Base-by-base conservation (phyloP, 2,113 vertebrate genomes). In the Neogale vison region DNA sequence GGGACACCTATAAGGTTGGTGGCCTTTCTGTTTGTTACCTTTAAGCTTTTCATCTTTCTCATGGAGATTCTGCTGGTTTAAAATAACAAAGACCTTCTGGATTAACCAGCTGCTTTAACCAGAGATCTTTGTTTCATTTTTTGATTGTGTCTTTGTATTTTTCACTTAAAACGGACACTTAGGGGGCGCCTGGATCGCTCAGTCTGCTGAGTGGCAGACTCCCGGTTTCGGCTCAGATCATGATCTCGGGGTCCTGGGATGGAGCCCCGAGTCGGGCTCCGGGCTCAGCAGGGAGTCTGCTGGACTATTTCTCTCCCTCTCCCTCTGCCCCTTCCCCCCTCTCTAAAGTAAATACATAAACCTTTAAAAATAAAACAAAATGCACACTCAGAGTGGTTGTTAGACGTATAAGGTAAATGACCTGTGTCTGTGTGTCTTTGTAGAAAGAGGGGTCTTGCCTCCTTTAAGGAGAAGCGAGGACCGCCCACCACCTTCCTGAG, bases 371-470 rank as follows among this genome's bases (percentile, higher is more conserved):
- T 69, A 36, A 69, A 36, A 21, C 65, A n/a, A 69, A 69, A 69
- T 2, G 4, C 23, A 6, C 2, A 12, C 9, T 71, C 39, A 26
- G 31, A 6, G 52, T 36, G 13, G 31, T n/a, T 86, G 26, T 39
- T 57, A 45, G 57, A 3, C 1, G 4, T 34, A 9, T 1, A 0
- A 0, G 11, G 36, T 42, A 29, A 79, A 34, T 5, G 36, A 0
- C 2, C 4, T 36, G 55, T 34, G 57, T 83, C 59, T 31, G 0
- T 11, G 39, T 45, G 55, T 82, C 59, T n/a, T 0, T 14, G 52
- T 55, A 7, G 21, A 52, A 34, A 91, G 23, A 13, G 36, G 20
- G 4, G 0, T 24, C 45, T 72, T 34, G n/a, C 65, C 18, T 95
- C 72, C 31, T 14, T 67, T 52, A 26, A 26, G 4, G 31, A 31